Evolutionary conservation across 1,140 invertebrate genomes (phyloP).

Genomic region (Rhopalosiphum padi): DNA sequence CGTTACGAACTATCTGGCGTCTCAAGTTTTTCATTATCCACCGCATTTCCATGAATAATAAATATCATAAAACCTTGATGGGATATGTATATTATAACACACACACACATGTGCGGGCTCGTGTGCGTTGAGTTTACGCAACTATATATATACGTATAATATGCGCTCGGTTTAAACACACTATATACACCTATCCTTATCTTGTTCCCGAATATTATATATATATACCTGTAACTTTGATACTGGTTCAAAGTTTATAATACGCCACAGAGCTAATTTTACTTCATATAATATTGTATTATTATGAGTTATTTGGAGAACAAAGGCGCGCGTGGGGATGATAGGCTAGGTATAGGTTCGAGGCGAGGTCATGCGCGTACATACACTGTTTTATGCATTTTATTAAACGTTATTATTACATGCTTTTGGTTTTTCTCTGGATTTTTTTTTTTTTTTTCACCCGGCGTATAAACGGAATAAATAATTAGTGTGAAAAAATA

Average conservation of each 20-base stretch:
- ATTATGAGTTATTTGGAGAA: neutral
- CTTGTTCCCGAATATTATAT: neutral
- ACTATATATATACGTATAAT: neutral
- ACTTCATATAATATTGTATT: conserved; percentile 17
- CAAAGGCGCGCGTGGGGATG: neutral
- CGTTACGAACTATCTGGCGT: neutral
- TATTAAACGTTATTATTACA: neutral
- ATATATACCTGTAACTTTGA: conserved; percentile 46
- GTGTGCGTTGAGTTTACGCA: neutral
- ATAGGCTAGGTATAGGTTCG: neutral
- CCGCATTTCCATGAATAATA: conserved; percentile 40
- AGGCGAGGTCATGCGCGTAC: neutral
- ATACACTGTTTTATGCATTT: neutral
- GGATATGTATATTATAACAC: neutral
- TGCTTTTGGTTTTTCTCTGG: neutral
- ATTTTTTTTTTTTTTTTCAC: neutral
- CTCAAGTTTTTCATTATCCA: conserved; percentile 25
- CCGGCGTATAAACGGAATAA: neutral
- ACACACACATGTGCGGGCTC: too few species aligned
- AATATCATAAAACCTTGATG: conserved; percentile 31
- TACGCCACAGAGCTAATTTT: conserved; percentile 5
- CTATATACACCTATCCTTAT: neutral
- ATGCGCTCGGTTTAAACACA: neutral
- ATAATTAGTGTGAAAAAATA: neutral
- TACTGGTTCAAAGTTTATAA: conserved; percentile 38